Percentiles rank a stretch among this genome's conserved stretches.
phyloP scores from a whole-genome alignment of 1,140 invertebrate genomes.

The Nasonia vitripennis region DNA sequence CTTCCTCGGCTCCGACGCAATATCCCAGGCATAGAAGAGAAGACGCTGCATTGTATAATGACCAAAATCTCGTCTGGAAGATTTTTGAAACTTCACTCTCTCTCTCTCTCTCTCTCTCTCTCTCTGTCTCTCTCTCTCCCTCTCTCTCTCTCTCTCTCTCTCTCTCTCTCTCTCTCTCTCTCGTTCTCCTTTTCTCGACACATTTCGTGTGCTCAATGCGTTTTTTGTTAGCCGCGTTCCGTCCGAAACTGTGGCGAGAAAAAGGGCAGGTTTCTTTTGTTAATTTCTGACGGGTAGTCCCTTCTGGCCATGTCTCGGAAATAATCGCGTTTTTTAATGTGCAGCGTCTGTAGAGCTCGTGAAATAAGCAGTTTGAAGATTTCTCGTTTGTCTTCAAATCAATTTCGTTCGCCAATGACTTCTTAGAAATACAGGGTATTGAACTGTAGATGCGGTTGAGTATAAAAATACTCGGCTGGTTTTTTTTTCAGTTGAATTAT shows the following conservation, averaged over 20 bases:
- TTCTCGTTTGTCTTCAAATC: not conserved
- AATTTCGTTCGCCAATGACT: not conserved
- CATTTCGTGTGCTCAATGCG: not conserved
- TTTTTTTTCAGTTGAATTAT: too few relatives aligned
- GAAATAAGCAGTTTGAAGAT: not conserved
- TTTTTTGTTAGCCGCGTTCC: not conserved
- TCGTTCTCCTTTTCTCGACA: not conserved
- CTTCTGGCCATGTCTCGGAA: not conserved
- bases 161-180: not conserved
- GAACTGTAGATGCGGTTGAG: too few relatives aligned
- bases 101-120: not conserved
- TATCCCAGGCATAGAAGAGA: not conserved
- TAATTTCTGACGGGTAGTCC: not conserved
- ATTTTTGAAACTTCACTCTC: not conserved
- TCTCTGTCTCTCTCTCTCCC: not conserved
- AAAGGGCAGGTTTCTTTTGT: not conserved
- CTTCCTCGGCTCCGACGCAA: not conserved
- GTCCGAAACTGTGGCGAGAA: not conserved
- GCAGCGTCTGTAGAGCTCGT: not conserved
- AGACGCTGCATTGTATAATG: not conserved
- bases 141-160: not conserved
- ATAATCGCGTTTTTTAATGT: not conserved
- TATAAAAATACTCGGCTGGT: too few relatives aligned
- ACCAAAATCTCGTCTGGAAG: not conserved
- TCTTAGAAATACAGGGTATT: not conserved